A percentile compares a stretch with the other conserved stretches of the same genome.
Evolutionary conservation across 2,113 vertebrate species (phyloP).

Genomic region (Semnornis frantzii): DNA sequence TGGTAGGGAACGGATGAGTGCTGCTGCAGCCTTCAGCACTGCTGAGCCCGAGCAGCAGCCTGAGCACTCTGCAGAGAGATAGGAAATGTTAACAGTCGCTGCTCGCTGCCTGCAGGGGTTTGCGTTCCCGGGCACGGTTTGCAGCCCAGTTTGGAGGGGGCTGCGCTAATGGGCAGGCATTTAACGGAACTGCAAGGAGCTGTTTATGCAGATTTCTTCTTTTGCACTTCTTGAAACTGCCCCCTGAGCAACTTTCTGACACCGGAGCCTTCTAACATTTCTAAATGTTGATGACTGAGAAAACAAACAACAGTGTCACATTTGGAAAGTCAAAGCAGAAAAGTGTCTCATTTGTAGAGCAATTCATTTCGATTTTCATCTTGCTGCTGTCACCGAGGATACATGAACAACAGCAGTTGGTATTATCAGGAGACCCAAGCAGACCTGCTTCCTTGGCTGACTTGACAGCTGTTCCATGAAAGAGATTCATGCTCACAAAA

Average conservation of each 20-base stretch:
- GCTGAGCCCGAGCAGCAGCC: neutral
- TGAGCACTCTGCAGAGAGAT: neutral
- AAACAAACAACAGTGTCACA: conserved; percentile 57
- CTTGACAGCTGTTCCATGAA: conserved; percentile 65
- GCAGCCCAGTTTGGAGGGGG: neutral
- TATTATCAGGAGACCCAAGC: conserved; percentile 58
- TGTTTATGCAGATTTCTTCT: neutral
- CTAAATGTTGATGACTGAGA: conserved; percentile 29
- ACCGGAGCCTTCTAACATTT: neutral
- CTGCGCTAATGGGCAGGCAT: neutral
- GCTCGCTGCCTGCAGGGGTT: neutral
- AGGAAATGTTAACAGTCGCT: neutral
- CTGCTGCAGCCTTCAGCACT: neutral
- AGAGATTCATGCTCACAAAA: conserved; percentile 64
- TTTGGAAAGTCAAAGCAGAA: conserved; percentile 65
- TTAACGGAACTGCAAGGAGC: neutral
- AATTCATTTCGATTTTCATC: conserved; percentile 68
- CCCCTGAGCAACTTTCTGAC: conserved; percentile 20
- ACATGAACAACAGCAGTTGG: conserved; percentile 61
- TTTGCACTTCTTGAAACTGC: neutral
- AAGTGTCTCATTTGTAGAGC: conserved; percentile 68
- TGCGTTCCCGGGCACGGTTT: neutral
- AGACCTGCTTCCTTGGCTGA: conserved; percentile 42
- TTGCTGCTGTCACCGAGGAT: conserved; percentile 65
- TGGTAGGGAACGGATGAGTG: neutral